Evolutionary conservation across 1,140 invertebrate genomes (phyloP).

Genomic region (Oryzaephilus surinamensis): DNA sequence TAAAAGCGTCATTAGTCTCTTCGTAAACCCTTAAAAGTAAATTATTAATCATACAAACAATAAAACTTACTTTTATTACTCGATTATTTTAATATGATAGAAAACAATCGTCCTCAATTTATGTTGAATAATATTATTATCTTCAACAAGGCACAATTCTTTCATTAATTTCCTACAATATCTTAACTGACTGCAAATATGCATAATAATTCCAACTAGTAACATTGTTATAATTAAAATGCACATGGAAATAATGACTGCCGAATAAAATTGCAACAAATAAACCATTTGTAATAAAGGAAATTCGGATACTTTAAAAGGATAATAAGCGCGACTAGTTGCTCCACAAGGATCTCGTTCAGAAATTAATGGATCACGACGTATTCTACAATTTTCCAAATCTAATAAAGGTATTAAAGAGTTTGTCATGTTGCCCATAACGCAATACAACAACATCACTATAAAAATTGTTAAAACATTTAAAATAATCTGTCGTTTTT

Average conservation of each 20-base stretch:
- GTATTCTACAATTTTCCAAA: slow-evolving; percentile 12
- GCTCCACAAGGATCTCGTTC: slow-evolving; percentile 21
- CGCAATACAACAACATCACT: slow-evolving; percentile 21
- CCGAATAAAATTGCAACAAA: slow-evolving; percentile 19
- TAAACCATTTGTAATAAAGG: slow-evolving; percentile 24
- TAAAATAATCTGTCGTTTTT: no score
- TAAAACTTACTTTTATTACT: slow-evolving; percentile 18
- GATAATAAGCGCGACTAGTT: slow-evolving; percentile 18
- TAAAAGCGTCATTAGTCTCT: slow-evolving; percentile 21
- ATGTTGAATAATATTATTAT: slow-evolving; percentile 7
- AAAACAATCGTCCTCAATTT: slow-evolving; percentile 11
- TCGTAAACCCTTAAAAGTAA: slow-evolving; percentile 19
- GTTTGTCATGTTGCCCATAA: slow-evolving; percentile 23
- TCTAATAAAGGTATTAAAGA: slow-evolving; percentile 19
- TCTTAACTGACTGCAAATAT: slow-evolving; percentile 19
- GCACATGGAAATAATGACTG: slow-evolving; percentile 17
- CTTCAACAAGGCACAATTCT: slow-evolving; percentile 2
- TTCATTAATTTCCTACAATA: slow-evolving; percentile 15
- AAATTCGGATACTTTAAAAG: slow-evolving; percentile 17
- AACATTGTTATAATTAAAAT: slow-evolving; percentile 24
- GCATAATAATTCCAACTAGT: slow-evolving; percentile 22
- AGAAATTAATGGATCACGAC: slow-evolving; percentile 10
- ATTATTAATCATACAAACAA: no score
- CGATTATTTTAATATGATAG: slow-evolving; percentile 23
- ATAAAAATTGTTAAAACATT: no score